Percentiles rank a stretch among this genome's conserved stretches.
Evolutionary conservation across 2,888 invertebrate genomes (phyloP).

Genomic region (Monopis laevigella): DNA sequence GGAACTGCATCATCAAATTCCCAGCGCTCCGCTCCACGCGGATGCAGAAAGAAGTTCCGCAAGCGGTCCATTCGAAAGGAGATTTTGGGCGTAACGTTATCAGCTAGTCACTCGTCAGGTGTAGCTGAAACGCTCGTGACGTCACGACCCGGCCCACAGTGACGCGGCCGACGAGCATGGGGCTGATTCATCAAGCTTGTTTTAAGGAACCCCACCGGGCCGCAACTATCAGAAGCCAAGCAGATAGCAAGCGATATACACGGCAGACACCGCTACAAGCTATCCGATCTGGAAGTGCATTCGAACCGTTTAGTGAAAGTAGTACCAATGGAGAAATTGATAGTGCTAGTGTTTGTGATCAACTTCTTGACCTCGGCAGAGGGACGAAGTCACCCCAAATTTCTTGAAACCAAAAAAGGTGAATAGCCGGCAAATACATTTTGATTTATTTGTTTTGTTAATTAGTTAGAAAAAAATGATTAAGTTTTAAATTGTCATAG

Average conservation of each 20-base stretch:
- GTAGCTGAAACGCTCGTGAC: constrained; percentile 27
- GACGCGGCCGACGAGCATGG: constrained; percentile 4
- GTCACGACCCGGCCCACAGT: constrained; percentile 27
- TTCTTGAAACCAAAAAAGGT: constrained; percentile 38
- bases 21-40: background rate
- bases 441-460: background rate
- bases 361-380: background rate
- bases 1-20: background rate
- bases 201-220: constrained; percentile 14
- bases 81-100: background rate
- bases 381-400: constrained; percentile 39
- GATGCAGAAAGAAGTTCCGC: background rate
- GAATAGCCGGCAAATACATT: constrained; percentile 19
- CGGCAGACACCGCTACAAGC: constrained; percentile 23
- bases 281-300: background rate
- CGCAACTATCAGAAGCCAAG: constrained; percentile 37
- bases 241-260: constrained; percentile 40
- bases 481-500: no score
- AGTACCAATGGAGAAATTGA: background rate
- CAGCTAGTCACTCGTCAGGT: background rate
- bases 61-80: background rate
- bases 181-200: background rate
- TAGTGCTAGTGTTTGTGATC: constrained; percentile 4
- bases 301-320: constrained; percentile 2
- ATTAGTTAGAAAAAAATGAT: background rate